Base-by-base conservation (phyloP, 1,140 invertebrate species). In the Druon quercuslanigerum region DNA sequence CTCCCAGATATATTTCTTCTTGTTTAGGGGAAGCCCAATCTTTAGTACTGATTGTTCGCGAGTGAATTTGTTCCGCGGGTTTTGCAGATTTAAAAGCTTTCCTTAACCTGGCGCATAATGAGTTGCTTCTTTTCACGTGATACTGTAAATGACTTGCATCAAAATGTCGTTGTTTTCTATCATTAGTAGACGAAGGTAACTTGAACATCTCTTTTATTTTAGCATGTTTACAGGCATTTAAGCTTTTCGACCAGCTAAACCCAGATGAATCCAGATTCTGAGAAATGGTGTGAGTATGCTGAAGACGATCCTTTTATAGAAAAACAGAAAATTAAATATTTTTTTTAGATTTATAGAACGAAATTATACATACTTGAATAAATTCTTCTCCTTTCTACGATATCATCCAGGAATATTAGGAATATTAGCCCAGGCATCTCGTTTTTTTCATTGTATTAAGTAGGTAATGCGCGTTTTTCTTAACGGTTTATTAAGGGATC, bases 1-100 rank as follows among this genome's bases (percentile, higher is more conserved):
- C 81, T 13, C 88, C 90, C 0, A 89, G 89, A 54, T 91, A 86
- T 25, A 91, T 90, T 72, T 91, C 89, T 3, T 84, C 79, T 11
- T 84, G 77, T 14, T 85, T 77, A 5, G 56, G 33, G 19, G 14
- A 20, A 20, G 6, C 2, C 8, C 11, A 12, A 13, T 57, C 19
- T 66, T 40, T 5, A 33, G 5, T 33, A 33, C 4, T 33, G 25
- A 33, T 33, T 4, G 57, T 33, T 66, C 40, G 2, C 4, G 25
- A 14, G 40, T 25, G 20, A 25, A 66, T 33, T 13, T 33, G 16
- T 66, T 14, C 0, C 19, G 25, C 4, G 16, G 13, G 40, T 14
- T 60, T 60, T 13, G 25, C 13, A 16, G 13, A 66, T 14, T 40
- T 40, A 0, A 17, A 56, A 16, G 52, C n/a, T 56, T 56, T 56